A percentile compares a stretch with the other conserved stretches of the same genome.
Conservation (phyloP, 2,113 vertebrate genomes). For the Corydoras maculifer region DNA sequence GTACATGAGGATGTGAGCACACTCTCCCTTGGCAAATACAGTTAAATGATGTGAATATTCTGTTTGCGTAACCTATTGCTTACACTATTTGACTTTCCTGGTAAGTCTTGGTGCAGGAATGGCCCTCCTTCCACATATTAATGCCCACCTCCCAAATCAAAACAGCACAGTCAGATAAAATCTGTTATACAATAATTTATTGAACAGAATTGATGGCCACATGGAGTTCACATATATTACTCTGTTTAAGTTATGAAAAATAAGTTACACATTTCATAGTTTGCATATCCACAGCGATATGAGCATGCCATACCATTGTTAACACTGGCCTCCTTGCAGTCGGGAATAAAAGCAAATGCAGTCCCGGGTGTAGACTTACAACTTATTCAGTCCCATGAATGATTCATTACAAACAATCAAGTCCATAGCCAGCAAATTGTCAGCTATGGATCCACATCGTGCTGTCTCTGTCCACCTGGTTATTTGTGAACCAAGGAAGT, state of each 20-base stretch:
- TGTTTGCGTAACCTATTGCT: slow-evolving; percentile 25
- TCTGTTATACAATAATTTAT: slow-evolving; percentile 43
- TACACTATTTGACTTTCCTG: neutral
- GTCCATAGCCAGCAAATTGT: slow-evolving; percentile 21
- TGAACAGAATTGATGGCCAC: slow-evolving; percentile 30
- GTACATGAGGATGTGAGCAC: slow-evolving; percentile 31
- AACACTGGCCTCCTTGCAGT: slow-evolving; percentile 21
- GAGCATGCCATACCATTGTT: neutral
- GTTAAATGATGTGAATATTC: slow-evolving; percentile 3
- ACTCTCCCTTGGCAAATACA: slow-evolving; percentile 30
- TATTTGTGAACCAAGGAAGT: slow-evolving; percentile 11
- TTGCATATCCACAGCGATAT: slow-evolving; percentile 9
- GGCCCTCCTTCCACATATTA: too few relatives aligned
- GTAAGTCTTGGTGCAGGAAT: neutral
- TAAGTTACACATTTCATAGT: slow-evolving; percentile 34
- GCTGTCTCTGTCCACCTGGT: slow-evolving; percentile 1
- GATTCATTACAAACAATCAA: neutral
- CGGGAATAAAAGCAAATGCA: slow-evolving; percentile 3
- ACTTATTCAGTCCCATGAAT: too few relatives aligned
- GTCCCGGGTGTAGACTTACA: too few relatives aligned
- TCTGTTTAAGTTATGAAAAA: slow-evolving; percentile 41
- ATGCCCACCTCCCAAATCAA: slow-evolving; percentile 14
- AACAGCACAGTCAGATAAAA: slow-evolving; percentile 9
- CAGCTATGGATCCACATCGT: slow-evolving; percentile 14
- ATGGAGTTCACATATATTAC: slow-evolving; percentile 43